A percentile compares a stretch with the other conserved stretches of the same genome.
phyloP scores from a whole-genome alignment of 2,888 invertebrate species.

The Phyllotreta cruciferae region DNA sequence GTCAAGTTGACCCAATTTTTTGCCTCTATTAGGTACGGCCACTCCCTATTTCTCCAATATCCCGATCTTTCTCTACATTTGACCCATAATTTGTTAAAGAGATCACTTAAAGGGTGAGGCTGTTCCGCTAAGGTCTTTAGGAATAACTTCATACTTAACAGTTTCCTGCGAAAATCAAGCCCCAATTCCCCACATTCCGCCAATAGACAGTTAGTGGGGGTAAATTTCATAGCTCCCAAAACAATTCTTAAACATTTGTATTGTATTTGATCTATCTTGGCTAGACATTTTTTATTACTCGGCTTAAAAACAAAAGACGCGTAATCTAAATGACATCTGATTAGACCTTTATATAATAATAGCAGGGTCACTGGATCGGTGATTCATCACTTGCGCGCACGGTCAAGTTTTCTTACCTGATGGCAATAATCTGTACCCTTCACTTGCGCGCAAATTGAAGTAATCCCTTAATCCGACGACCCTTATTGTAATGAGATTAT shows the following conservation, averaged over 20 bases:
- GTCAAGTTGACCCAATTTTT: not conserved
- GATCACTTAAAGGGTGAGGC: constrained; percentile 5
- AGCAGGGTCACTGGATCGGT: not conserved
- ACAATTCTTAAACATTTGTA: constrained; percentile 15
- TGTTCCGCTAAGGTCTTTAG: not conserved
- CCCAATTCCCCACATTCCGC: constrained; percentile 18
- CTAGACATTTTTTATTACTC: not conserved
- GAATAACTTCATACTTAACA: constrained; percentile 10
- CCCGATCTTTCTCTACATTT: not conserved
- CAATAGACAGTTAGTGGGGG: constrained; percentile 17
- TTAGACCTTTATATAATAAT: constrained; percentile 24
- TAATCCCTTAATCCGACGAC: too few relatives aligned
- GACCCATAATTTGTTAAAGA: not conserved
- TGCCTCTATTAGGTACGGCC: constrained; percentile 10
- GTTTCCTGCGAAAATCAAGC: constrained; percentile 8
- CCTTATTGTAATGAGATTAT: too few relatives aligned
- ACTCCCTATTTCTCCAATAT: constrained; percentile 1
- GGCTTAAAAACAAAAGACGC: not conserved
- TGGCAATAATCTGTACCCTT: too few relatives aligned
- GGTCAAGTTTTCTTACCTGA: too few relatives aligned
- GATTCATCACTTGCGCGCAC: too few relatives aligned
- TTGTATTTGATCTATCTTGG: constrained; percentile 15
- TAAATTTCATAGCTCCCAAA: constrained; percentile 21
- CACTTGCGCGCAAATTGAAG: too few relatives aligned
- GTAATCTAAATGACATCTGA: constrained; percentile 24